phyloP scores from a whole-genome alignment of 2,888 invertebrate genomes.

The Hyppa rectilinea region DNA sequence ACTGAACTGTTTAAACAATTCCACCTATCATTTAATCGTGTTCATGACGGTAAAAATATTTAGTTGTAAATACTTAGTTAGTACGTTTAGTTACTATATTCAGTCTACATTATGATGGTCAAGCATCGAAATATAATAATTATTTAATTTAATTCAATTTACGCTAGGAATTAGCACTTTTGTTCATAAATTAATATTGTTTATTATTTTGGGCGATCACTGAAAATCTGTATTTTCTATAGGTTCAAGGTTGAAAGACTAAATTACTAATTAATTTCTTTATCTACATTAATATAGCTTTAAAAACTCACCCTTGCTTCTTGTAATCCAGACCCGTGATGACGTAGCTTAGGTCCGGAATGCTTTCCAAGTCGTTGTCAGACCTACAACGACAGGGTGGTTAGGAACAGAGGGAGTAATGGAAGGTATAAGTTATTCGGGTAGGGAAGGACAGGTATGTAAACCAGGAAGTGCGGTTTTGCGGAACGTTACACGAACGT shows the following conservation, averaged over 20 bases:
- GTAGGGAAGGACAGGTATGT: neutral
- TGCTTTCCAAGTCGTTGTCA: conserved; percentile 67
- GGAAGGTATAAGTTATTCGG: neutral
- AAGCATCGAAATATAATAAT: no score
- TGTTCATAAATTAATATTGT: no score
- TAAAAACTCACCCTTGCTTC: conserved; percentile 45
- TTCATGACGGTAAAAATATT: neutral
- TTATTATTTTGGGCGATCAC: neutral
- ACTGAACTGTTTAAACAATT: no score
- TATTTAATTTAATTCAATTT: neutral
- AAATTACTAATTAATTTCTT: neutral
- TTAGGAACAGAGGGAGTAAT: conserved; percentile 34
- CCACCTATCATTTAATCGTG: no score
- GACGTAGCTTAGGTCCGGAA: conserved; percentile 63
- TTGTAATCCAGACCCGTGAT: conserved; percentile 62
- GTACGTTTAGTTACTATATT: no score
- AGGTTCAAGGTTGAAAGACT: neutral
- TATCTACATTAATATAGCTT: neutral
- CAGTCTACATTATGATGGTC: no score
- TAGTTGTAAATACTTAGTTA: neutral
- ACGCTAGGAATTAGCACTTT: neutral
- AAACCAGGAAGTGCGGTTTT: no score
- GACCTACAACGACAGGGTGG: conserved; percentile 68
- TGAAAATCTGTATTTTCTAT: no score
- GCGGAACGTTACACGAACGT: no score